A percentile compares a stretch with the other conserved stretches of the same genome.
phyloP scores from a whole-genome alignment of 2,113 vertebrate species.

The sheep (Ovis aries) region DNA sequence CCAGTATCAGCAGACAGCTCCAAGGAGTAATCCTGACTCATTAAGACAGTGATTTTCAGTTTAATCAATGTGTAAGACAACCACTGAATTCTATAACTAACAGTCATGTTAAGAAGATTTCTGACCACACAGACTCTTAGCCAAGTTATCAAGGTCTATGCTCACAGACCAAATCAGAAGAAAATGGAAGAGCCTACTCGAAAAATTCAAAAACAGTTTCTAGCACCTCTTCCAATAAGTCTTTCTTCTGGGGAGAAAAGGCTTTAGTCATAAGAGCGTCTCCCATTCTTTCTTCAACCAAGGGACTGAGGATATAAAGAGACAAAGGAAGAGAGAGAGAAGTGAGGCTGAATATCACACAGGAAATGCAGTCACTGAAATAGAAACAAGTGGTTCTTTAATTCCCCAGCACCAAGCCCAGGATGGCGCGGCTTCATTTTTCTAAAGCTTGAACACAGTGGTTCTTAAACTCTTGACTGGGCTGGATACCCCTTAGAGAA shows the following conservation, averaged over 20 bases:
- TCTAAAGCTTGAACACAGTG: not conserved
- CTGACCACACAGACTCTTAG: not conserved
- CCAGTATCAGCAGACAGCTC: not conserved
- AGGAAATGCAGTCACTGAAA: not conserved
- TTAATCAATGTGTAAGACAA: not conserved
- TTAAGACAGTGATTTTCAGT: not conserved
- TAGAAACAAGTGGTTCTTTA: not conserved
- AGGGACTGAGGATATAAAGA: not conserved
- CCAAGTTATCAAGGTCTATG: not conserved
- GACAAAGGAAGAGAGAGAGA: not conserved
- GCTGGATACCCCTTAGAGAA: not conserved
- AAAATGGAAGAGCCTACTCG: not conserved
- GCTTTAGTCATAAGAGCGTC: not conserved
- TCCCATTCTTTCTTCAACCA: not conserved
- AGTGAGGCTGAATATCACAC: too few relatives aligned
- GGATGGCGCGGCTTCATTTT: not conserved
- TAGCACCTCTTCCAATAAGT: not conserved
- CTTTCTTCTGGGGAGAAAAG: not conserved
- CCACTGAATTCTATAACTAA: not conserved
- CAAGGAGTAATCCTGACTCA: not conserved
- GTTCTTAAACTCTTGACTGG: not conserved
- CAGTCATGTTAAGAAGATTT: not conserved
- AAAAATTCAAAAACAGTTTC: not conserved
- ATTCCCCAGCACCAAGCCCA: not conserved
- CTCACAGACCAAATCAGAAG: not conserved